Conservation (phyloP, 2,113 vertebrate genomes). For the Amazona vittata region DNA sequence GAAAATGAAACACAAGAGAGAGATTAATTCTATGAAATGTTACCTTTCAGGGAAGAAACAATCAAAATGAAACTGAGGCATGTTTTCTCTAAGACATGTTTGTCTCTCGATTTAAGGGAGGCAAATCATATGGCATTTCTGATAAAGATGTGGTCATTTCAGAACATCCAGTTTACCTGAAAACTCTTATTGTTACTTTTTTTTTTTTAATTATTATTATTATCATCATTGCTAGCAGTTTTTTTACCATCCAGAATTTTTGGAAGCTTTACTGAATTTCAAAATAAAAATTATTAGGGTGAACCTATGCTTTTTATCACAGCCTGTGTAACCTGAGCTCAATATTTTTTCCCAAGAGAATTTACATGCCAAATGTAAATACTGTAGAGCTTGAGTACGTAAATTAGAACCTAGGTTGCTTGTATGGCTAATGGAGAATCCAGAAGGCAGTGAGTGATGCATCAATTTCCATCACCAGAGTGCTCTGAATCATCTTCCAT, state of each 20-base stretch:
- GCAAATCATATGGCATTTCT: not conserved
- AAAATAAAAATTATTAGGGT: rapidly evolving
- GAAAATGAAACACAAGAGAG: not conserved
- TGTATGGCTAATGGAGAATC: not conserved
- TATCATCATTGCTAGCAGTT: not conserved
- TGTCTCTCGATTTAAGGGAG: not conserved
- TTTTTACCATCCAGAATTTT: not conserved
- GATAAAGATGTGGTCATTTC: not conserved
- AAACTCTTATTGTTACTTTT: not conserved
- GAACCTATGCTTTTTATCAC: not conserved
- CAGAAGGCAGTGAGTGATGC: not conserved
- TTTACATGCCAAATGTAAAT: not conserved
- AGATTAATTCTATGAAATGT: not conserved
- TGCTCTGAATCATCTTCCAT: not conserved
- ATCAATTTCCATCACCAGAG: not conserved
- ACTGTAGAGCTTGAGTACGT: not conserved
- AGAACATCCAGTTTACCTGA: not conserved
- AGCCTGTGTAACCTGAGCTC: not conserved
- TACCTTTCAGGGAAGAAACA: not conserved
- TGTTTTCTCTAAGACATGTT: not conserved
- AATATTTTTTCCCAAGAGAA: not conserved
- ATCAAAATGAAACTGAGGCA: not conserved
- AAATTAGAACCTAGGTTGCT: not conserved
- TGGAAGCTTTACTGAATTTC: not conserved
- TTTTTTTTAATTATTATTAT: not conserved